Evolutionary conservation across 2,888 invertebrate genomes (phyloP).

Genomic region (Drosophila lutescens): DNA sequence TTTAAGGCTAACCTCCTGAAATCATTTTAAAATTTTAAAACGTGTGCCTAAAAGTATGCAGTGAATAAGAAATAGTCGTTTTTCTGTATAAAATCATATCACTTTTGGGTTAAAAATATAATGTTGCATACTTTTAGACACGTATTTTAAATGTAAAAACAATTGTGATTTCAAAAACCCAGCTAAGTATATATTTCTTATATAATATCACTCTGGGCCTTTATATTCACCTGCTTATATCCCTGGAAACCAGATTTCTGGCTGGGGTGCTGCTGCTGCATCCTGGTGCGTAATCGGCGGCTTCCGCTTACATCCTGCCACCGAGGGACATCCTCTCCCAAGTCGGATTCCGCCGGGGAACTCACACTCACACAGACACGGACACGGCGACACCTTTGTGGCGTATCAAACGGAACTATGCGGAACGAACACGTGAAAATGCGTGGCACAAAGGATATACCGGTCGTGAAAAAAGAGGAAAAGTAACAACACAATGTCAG

Average conservation of each 20-base stretch:
- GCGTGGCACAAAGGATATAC: constrained; percentile 50
- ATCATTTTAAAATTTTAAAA: too few relatives aligned
- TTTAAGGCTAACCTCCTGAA: too few relatives aligned
- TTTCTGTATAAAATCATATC: too few relatives aligned
- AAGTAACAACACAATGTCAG: constrained; percentile 60
- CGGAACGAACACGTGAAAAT: constrained; percentile 78
- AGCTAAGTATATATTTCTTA: neutral
- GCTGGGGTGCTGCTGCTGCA: neutral
- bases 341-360: constrained; percentile 15
- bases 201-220: neutral
- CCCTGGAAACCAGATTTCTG: neutral
- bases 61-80: too few relatives aligned
- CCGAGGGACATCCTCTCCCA: constrained; percentile 24
- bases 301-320: constrained; percentile 33
- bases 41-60: too few relatives aligned
- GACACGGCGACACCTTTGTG: constrained; percentile 72
- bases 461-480: constrained; percentile 14
- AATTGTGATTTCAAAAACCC: too few relatives aligned
- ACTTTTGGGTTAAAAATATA: too few relatives aligned
- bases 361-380: constrained; percentile 36
- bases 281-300: constrained; percentile 30
- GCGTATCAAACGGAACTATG: constrained; percentile 79
- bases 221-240: neutral
- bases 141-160: too few relatives aligned
- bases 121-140: too few relatives aligned